A percentile compares a stretch with the other conserved stretches of the same genome.
Evolutionary conservation across 1,140 invertebrate species (phyloP).

Genomic region (Gerris buenoi): DNA sequence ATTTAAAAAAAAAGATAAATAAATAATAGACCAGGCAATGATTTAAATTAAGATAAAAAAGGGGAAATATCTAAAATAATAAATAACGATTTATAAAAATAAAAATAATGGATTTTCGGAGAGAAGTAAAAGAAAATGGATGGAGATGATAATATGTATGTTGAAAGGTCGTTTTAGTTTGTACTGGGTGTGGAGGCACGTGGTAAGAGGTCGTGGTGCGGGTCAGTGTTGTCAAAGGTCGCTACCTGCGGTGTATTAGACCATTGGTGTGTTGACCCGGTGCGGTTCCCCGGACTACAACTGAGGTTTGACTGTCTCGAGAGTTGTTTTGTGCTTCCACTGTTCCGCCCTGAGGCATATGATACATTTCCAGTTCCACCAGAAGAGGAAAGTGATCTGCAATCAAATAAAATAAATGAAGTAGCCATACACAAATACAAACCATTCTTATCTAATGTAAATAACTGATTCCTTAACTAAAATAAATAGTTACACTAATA

Average conservation of each 20-base stretch:
- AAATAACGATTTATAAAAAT: too few relatives aligned
- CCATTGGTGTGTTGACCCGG: constrained; percentile 27
- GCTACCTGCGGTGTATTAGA: constrained; percentile 32
- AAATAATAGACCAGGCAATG: too few relatives aligned
- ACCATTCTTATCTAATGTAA: too few relatives aligned
- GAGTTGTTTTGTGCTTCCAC: background rate
- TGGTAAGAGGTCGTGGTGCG: background rate
- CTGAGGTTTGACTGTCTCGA: background rate
- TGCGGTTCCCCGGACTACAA: background rate
- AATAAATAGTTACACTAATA: too few relatives aligned
- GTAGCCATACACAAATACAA: constrained; percentile 2
- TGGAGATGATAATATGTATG: background rate
- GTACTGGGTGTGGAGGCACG: background rate
- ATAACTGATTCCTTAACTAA: too few relatives aligned
- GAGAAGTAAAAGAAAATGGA: background rate
- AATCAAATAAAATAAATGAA: constrained; percentile 27
- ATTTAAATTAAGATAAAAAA: too few relatives aligned
- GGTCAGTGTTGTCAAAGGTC: background rate
- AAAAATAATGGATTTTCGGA: background rate
- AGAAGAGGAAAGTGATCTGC: constrained; percentile 89
- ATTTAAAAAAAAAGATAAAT: too few relatives aligned
- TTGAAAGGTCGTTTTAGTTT: background rate
- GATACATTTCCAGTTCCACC: constrained; percentile 80
- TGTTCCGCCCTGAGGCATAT: constrained; percentile 30
- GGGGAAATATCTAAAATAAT: too few relatives aligned